Evolutionary conservation across 2,113 vertebrate genomes (phyloP), one percentile per base, ranked within the genome.

Genomic region (Platanista minor): DNA sequence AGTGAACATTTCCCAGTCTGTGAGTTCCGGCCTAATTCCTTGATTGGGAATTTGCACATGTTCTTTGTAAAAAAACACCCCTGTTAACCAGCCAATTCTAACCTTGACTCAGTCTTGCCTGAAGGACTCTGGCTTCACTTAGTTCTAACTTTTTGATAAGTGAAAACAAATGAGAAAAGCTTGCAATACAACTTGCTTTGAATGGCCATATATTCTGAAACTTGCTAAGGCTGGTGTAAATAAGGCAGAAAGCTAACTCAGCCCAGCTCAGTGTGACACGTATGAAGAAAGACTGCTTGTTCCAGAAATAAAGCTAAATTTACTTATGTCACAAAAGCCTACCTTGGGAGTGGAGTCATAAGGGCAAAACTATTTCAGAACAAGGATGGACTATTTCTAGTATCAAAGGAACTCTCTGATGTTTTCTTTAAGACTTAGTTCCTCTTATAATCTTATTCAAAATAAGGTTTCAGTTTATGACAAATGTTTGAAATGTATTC

Each of bases 271-370:
- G 95, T 94, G 87, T 93, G 97, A 97, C 96, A 97, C 89, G 95
- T 96, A 97, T 84, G 96, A 98, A 97, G 97, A 98, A 98, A 97
- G 97, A 97, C 83, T 95, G 91, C 83, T 96, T 97, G 95, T 96
- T 97, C 95, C 74, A 97, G 96, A 98, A 98, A 96, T 97, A 95
- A 98, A 97, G 93, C 96, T 97, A 94, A 97, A 97, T 97, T 97
- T 97, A 97, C 92, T 97, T 98, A 97, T 95, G 89, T 84, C 95
- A 98, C 96, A 93, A 96, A 97, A 96, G 86, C 84, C 95, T 98
- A 95, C 97, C 93, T 97, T 81, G 87, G 89, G 96, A 98, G 86
- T 52, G 91, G 95, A 95, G 97, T 96, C 95, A 95, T 89, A 97
- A 97, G 97, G 96, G 94, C 95, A 97, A 87, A 75, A 90, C 95